Conservation (phyloP, 2,888 invertebrate species). For the Thymelicus lineola region DNA sequence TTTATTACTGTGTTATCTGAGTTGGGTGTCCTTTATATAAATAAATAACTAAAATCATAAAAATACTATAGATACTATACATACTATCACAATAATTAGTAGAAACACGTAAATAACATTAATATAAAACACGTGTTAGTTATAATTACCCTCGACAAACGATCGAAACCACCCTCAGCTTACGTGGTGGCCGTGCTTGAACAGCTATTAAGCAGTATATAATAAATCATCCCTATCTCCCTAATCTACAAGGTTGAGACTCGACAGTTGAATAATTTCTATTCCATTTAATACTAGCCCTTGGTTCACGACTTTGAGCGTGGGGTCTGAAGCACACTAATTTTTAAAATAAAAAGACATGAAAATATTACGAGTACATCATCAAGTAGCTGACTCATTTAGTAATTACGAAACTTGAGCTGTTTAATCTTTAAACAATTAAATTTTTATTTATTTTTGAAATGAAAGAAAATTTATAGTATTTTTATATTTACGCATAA, state of each 20-base stretch:
- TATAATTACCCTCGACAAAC: slow-evolving; percentile 26
- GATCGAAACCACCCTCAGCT: slow-evolving; percentile 9
- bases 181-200: slow-evolving; percentile 23
- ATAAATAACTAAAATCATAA: background rate
- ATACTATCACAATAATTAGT: background rate
- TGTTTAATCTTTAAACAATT: no score
- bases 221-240: slow-evolving; percentile 44
- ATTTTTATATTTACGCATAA: no score
- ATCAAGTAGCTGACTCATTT: no score
- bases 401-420: no score
- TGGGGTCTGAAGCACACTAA: background rate
- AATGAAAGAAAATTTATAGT: no score
- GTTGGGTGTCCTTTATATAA: no score
- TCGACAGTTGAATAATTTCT: slow-evolving; percentile 35
- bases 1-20: no score
- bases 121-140: slow-evolving; percentile 10
- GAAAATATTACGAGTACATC: background rate
- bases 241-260: slow-evolving; percentile 42
- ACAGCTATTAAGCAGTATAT: slow-evolving; percentile 30
- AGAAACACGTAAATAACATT: slow-evolving; percentile 6
- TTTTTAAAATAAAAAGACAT: background rate
- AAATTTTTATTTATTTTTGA: no score
- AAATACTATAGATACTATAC: no score
- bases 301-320: slow-evolving; percentile 1
- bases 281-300: slow-evolving; percentile 26